Conservation (phyloP, 2,888 invertebrate genomes). For the Phortica okadai region DNA sequence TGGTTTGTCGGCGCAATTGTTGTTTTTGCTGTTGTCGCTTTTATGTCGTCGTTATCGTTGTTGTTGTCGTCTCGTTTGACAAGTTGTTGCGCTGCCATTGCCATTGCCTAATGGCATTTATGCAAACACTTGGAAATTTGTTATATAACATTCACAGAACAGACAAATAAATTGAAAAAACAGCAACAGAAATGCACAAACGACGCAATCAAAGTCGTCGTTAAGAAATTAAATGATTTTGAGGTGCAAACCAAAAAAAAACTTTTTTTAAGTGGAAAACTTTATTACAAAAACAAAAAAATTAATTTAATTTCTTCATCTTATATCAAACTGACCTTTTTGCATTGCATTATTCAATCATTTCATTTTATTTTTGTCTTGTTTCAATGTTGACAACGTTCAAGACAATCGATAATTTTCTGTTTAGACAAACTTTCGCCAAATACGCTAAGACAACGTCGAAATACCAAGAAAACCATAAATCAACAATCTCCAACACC, state of each 20-base stretch:
- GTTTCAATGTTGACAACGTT: too few species aligned
- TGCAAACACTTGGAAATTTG: conserved; percentile 25
- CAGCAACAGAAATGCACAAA: too few species aligned
- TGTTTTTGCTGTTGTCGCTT: neutral
- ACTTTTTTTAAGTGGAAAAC: too few species aligned
- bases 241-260: too few species aligned
- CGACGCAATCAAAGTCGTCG: neutral
- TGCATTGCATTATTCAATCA: too few species aligned
- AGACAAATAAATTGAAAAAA: neutral
- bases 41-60: neutral
- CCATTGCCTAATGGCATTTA: conserved; percentile 22
- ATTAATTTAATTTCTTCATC: too few species aligned
- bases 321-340: too few species aligned
- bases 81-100: conserved; percentile 19
- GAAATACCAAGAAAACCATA: neutral
- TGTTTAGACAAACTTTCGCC: too few species aligned
- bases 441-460: neutral
- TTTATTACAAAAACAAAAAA: too few species aligned
- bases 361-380: too few species aligned
- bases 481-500: neutral
- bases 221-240: too few species aligned
- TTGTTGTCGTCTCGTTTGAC: conserved; percentile 3
- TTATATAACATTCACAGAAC: neutral
- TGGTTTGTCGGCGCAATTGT: neutral
- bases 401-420: too few species aligned